A percentile compares a stretch with the other conserved stretches of the same genome.
These are phyloP conservation scores for Leptatherina wallacei DNA, from an alignment of 2,797 vertebrate species.

Conservation along the genomic window DNA sequence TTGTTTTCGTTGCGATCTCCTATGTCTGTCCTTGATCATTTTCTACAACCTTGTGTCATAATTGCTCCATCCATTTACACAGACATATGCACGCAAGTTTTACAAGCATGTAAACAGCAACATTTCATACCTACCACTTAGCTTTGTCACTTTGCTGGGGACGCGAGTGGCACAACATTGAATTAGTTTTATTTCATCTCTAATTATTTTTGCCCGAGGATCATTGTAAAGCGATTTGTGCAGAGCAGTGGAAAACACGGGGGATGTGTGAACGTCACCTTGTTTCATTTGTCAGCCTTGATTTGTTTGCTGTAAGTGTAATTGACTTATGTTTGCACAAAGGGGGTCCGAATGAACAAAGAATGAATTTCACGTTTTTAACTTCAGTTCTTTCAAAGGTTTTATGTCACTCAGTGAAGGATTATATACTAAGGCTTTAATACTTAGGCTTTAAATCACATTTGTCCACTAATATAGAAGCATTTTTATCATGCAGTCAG, in stretches of 20 bases:
- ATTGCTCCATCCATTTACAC: slow-evolving; percentile 36
- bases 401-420: slow-evolving; percentile 17
- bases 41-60: slow-evolving; percentile 42
- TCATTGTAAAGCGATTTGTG: slow-evolving; percentile 74
- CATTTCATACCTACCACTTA: slow-evolving; percentile 65
- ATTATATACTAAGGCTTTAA: slow-evolving; percentile 2
- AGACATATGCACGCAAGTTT: slow-evolving; percentile 4
- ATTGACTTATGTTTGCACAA: slow-evolving; percentile 69
- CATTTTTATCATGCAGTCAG: neutral
- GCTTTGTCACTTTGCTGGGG: slow-evolving; percentile 58
- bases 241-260: slow-evolving; percentile 45
- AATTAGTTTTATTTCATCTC: slow-evolving; percentile 70
- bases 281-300: slow-evolving; percentile 77
- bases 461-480: neutral
- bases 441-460: neutral
- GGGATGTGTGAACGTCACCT: slow-evolving; percentile 56
- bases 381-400: slow-evolving; percentile 13
- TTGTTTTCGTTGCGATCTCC: slow-evolving; percentile 16
- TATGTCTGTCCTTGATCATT: slow-evolving; percentile 39
- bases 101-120: slow-evolving; percentile 42
- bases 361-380: slow-evolving; percentile 17
- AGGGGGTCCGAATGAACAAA: slow-evolving; percentile 55
- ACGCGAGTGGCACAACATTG: slow-evolving; percentile 57
- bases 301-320: slow-evolving; percentile 76
- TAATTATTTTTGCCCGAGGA: slow-evolving; percentile 76